These are phyloP conservation scores for Dascillus cervinus DNA, from an alignment of 2,888 invertebrate species.

Conservation along the genomic window DNA sequence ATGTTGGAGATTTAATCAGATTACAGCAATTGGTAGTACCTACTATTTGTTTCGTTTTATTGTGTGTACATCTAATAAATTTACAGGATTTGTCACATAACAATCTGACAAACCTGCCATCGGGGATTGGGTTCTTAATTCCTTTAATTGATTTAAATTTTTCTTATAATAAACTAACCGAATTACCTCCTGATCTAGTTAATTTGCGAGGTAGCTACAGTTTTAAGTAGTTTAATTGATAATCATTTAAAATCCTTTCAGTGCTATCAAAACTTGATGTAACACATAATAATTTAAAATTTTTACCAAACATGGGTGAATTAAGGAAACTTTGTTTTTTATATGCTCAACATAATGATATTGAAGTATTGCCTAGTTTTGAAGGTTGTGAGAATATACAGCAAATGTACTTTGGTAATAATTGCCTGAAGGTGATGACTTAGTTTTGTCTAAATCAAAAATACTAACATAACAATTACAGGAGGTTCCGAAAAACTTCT, in stretches of 20 bases:
- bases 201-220: constrained; percentile 63
- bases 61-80: constrained; percentile 6
- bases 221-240: no score
- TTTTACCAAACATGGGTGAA: constrained; percentile 61
- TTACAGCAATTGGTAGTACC: constrained; percentile 61
- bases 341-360: constrained; percentile 76
- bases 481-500: constrained; percentile 63
- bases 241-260: constrained; percentile 32
- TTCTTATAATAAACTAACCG: constrained; percentile 64
- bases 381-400: constrained; percentile 67
- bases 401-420: constrained; percentile 78
- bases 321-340: constrained; percentile 67
- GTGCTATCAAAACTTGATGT: constrained; percentile 66
- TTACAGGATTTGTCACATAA: constrained; percentile 74
- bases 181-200: constrained; percentile 72
- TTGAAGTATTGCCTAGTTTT: constrained; percentile 66
- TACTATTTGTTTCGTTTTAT: no score
- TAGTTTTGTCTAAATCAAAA: no score
- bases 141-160: constrained; percentile 65
- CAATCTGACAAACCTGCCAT: no score
- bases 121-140: constrained; percentile 77
- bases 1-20: constrained; percentile 72
- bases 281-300: constrained; percentile 61
- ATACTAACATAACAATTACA: constrained; percentile 33
- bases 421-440: constrained; percentile 68